phyloP scores from a whole-genome alignment of 2,113 vertebrate species.

The Macquaria ambigua region DNA sequence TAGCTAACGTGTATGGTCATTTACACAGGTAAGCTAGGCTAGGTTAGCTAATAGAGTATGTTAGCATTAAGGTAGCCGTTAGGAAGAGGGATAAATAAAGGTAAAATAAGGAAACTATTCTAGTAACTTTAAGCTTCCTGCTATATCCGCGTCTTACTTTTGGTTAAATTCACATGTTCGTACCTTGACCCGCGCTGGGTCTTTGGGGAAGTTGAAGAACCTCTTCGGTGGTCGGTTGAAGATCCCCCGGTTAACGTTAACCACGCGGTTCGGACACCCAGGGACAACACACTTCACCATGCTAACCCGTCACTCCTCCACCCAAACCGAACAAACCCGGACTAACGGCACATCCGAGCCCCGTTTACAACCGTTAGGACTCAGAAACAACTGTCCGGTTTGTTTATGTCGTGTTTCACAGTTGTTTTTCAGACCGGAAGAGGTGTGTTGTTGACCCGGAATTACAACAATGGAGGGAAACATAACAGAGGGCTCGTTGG shows the following conservation, averaged over 20 bases:
- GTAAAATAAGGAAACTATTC: not conserved
- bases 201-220: constrained; percentile 70
- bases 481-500: not conserved
- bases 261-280: constrained; percentile 68
- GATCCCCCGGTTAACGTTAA: constrained; percentile 1
- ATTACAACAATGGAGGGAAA: constrained; percentile 23
- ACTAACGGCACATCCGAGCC: not conserved
- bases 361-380: rapidly evolving
- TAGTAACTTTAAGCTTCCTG: not conserved
- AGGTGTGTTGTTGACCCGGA: constrained; percentile 26
- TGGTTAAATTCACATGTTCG: rapidly evolving
- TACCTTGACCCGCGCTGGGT: constrained; percentile 64
- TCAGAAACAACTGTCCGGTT: not conserved
- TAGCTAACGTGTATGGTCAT: not conserved
- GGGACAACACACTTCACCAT: constrained; percentile 79
- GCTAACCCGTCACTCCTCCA: not conserved
- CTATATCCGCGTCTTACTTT: not conserved
- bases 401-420: constrained; percentile 34
- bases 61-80: not conserved
- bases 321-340: not conserved
- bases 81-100: not conserved
- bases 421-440: constrained; percentile 32
- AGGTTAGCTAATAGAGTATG: not conserved
- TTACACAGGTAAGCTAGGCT: not conserved
- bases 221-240: constrained; percentile 47